Evolutionary conservation across 2,113 vertebrate genomes (phyloP).

Genomic region (Myotis davidii): DNA sequence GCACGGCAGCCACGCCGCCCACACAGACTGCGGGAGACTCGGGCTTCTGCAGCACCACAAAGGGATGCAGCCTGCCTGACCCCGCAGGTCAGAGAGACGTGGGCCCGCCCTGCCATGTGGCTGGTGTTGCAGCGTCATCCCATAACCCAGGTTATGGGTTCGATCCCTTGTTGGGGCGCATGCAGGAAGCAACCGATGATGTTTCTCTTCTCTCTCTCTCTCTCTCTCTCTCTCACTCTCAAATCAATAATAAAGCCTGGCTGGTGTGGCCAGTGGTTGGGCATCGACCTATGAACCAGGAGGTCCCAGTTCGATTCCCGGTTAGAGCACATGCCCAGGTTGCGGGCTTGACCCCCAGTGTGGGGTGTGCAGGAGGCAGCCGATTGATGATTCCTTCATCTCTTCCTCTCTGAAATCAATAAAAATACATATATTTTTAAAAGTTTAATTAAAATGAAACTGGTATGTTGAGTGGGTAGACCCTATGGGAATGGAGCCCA

Average conservation of each 20-base stretch:
- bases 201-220: too few relatives aligned
- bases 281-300: too few relatives aligned
- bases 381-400: background rate
- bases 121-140: background rate
- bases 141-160: background rate
- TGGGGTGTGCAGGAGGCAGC: background rate
- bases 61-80: accelerated
- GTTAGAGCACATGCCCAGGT: too few relatives aligned
- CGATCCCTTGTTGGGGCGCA: too few relatives aligned
- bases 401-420: background rate
- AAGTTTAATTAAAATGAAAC: background rate
- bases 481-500: accelerated
- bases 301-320: background rate
- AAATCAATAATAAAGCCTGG: too few relatives aligned
- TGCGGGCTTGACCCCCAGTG: too few relatives aligned
- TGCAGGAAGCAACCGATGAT: background rate
- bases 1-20: accelerated
- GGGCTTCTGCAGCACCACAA: accelerated
- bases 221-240: too few relatives aligned
- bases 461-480: too few relatives aligned
- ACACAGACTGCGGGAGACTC: accelerated
- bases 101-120: background rate
- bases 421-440: background rate
- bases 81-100: accelerated
- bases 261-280: too few relatives aligned